Conservation (phyloP, 2,113 vertebrate genomes). For the Piprites chloris region DNA sequence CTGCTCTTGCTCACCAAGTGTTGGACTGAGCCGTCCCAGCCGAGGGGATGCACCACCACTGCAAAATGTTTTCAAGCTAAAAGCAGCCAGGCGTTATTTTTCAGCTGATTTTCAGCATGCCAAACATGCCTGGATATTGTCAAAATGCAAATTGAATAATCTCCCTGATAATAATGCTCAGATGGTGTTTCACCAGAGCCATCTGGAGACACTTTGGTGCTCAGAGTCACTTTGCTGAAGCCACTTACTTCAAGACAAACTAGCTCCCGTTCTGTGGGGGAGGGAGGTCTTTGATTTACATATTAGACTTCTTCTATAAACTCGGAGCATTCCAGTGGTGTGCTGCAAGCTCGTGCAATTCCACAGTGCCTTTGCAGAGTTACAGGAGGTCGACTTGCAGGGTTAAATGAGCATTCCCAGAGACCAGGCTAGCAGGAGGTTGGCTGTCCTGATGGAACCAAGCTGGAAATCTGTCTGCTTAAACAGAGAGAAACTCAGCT, state of each 20-base stretch:
- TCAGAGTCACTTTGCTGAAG: slow-evolving; percentile 69
- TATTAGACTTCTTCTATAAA: slow-evolving; percentile 54
- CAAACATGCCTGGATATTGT: slow-evolving; percentile 60
- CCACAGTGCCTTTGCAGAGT: slow-evolving; percentile 57
- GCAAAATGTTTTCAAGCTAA: background rate
- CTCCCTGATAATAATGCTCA: slow-evolving; percentile 59
- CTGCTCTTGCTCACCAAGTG: background rate
- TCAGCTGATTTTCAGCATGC: background rate
- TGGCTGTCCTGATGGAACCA: slow-evolving; percentile 49
- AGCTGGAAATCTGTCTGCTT: background rate
- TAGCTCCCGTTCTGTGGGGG: slow-evolving; percentile 65
- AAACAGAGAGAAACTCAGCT: background rate
- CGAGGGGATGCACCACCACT: background rate
- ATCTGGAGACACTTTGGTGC: slow-evolving; percentile 69
- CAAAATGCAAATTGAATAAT: slow-evolving; percentile 68
- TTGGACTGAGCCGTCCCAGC: background rate
- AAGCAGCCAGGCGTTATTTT: background rate
- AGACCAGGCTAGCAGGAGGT: slow-evolving; percentile 1
- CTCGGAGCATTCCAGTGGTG: slow-evolving; percentile 59
- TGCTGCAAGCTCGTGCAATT: slow-evolving; percentile 43
- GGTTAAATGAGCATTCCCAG: background rate
- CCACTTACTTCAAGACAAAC: slow-evolving; percentile 80
- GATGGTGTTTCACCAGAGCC: slow-evolving; percentile 72
- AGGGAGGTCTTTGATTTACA: slow-evolving; percentile 69
- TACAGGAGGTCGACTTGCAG: slow-evolving; percentile 32